Evolutionary conservation across 2,888 invertebrate species (phyloP).

Genomic region (Xanthostigma xanthostigma): DNA sequence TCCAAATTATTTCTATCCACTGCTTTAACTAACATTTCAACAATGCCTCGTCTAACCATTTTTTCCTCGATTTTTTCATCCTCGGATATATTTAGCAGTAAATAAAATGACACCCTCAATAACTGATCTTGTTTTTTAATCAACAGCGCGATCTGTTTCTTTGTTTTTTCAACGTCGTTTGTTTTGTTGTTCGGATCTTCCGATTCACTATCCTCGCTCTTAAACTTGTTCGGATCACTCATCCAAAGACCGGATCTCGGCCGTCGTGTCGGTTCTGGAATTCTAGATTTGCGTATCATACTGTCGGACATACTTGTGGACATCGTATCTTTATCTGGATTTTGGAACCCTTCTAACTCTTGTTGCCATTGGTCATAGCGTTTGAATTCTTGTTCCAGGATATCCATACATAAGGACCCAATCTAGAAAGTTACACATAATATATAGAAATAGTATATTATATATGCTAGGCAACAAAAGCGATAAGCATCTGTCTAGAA

Average conservation of each 20-base stretch:
- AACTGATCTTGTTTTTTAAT: constrained; percentile 90
- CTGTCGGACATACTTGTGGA: constrained; percentile 32
- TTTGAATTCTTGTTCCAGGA: constrained; percentile 86
- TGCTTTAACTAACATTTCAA: constrained; percentile 72
- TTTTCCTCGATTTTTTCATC: constrained; percentile 92
- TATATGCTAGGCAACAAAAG: not conserved
- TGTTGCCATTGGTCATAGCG: constrained; percentile 88
- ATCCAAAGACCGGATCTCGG: constrained; percentile 48
- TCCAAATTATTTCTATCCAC: constrained; percentile 84
- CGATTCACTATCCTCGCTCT: constrained; percentile 9
- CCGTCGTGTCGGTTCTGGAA: constrained; percentile 55
- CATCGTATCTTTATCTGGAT: constrained; percentile 27
- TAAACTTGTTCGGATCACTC: constrained; percentile 22
- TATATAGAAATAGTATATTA: too few species aligned
- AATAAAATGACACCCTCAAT: constrained; percentile 78
- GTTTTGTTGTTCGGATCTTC: constrained; percentile 24
- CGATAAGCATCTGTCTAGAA: not conserved
- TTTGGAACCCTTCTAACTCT: constrained; percentile 42
- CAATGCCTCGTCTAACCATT: constrained; percentile 88
- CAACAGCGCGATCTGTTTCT: constrained; percentile 64
- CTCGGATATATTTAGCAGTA: constrained; percentile 89
- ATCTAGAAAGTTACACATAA: constrained; percentile 42
- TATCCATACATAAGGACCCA: constrained; percentile 92
- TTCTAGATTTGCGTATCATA: constrained; percentile 52
- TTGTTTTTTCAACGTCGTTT: constrained; percentile 30